Evolutionary conservation across 2,888 invertebrate genomes (phyloP).

Genomic region (Plusia festucae): DNA sequence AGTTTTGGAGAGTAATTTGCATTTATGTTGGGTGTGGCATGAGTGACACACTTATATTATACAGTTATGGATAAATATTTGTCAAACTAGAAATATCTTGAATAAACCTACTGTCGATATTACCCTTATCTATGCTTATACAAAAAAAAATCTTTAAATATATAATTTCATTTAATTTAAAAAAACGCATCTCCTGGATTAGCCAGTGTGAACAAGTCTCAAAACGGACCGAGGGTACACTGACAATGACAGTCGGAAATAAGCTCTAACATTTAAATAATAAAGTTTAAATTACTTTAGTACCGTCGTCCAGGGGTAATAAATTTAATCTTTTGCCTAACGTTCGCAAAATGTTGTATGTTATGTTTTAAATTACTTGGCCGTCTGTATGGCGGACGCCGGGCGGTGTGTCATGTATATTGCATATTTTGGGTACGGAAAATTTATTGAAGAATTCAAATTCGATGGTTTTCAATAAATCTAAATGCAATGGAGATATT

Average conservation of each 20-base stretch:
- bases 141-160: too few relatives aligned
- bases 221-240: slow-evolving; percentile 14
- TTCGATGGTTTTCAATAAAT: slow-evolving; percentile 9
- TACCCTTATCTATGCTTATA: too few relatives aligned
- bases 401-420: slow-evolving; percentile 36
- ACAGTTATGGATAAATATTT: background rate
- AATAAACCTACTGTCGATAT: too few relatives aligned
- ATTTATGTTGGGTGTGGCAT: background rate
- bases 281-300: slow-evolving; percentile 42
- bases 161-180: too few relatives aligned
- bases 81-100: background rate
- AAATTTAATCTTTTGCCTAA: slow-evolving; percentile 61
- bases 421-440: slow-evolving; percentile 33
- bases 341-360: slow-evolving; percentile 50
- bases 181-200: background rate
- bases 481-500: background rate
- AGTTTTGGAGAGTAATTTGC: background rate
- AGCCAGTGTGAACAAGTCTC: slow-evolving; percentile 31
- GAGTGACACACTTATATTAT: background rate
- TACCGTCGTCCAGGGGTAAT: slow-evolving; percentile 31
- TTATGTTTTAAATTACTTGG: slow-evolving; percentile 42
- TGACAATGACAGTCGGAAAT: slow-evolving; percentile 23
- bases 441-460: slow-evolving; percentile 26
- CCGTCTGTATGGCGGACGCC: slow-evolving; percentile 20
- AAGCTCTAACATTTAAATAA: slow-evolving; percentile 20